A percentile compares a stretch with the other conserved stretches of the same genome.
Conservation (phyloP, 2,888 invertebrate species). For the Eretmocerus hayati region DNA sequence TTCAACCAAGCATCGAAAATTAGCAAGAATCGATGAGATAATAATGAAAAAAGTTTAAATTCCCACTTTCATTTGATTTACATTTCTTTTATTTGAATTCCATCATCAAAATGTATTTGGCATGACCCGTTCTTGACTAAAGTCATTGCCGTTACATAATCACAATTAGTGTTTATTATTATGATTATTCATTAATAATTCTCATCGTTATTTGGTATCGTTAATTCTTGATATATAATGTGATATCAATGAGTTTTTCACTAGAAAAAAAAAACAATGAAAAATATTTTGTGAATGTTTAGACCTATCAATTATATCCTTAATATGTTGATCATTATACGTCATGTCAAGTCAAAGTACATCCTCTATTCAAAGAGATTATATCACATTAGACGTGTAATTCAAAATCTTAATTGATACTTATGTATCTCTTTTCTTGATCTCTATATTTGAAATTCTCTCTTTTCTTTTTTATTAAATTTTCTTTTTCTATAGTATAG, state of each 20-base stretch:
- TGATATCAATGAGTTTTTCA: constrained; percentile 26
- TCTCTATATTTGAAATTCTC: constrained; percentile 21
- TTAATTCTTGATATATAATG: constrained; percentile 27
- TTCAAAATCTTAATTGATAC: constrained; percentile 25
- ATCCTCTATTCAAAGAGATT: constrained; percentile 33
- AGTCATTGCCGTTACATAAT: constrained; percentile 45
- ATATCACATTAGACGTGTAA: constrained; percentile 28
- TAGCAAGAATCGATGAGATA: constrained; percentile 23
- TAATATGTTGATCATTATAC: constrained; percentile 20
- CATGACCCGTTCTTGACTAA: constrained; percentile 45
- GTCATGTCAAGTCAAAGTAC: constrained; percentile 19
- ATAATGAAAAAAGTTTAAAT: constrained; percentile 39
- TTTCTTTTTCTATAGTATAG: constrained; percentile 21
- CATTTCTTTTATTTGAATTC: constrained; percentile 47
- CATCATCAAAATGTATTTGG: constrained; percentile 45
- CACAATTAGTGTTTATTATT: constrained; percentile 44
- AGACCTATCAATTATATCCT: constrained; percentile 17
- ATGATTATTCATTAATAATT: constrained; percentile 43
- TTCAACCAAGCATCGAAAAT: too few species aligned
- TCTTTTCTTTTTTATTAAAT: constrained; percentile 23
- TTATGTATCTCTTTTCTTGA: constrained; percentile 23
- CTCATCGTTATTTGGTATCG: constrained; percentile 37
- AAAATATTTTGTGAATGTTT: constrained; percentile 30
- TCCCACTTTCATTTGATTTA: constrained; percentile 45
- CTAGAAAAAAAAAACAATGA: constrained; percentile 33